Evolutionary conservation across 2,113 vertebrate genomes (phyloP).

Genomic region (Grus americana): DNA sequence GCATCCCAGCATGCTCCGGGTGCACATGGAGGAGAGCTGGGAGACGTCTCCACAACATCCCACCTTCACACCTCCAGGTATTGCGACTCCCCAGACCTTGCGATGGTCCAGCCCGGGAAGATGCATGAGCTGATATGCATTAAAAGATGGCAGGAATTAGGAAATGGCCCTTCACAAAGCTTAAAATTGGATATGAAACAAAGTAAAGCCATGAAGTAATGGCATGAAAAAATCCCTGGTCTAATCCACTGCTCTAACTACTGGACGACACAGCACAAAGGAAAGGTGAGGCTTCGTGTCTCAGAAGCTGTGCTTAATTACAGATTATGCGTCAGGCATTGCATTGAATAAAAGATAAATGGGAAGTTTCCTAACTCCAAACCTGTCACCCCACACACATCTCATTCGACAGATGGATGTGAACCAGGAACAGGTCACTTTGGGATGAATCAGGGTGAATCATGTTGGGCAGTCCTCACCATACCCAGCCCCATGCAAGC

Average conservation of each 20-base stretch:
- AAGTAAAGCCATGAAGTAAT: not conserved
- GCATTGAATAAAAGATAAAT: not conserved
- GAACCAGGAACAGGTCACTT: not conserved
- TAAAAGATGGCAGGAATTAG: not conserved
- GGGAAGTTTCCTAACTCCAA: not conserved
- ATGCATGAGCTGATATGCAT: accelerated
- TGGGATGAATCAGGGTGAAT: not conserved
- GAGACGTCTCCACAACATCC: not conserved
- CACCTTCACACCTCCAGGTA: not conserved
- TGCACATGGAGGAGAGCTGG: not conserved
- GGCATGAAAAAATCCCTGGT: not conserved
- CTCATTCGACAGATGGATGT: accelerated
- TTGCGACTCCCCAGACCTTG: not conserved
- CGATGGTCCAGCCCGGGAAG: not conserved
- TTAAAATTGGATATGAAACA: not conserved
- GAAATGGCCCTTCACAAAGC: not conserved
- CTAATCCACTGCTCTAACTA: not conserved
- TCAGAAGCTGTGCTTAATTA: not conserved
- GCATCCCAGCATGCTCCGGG: not conserved
- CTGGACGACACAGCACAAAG: not conserved
- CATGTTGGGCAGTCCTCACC: accelerated
- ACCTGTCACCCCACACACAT: not conserved
- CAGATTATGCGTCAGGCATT: not conserved
- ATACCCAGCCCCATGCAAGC: not conserved
- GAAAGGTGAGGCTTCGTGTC: not conserved